Conservation (phyloP, 2,888 invertebrate species). For the Chrysotoxum bicinctum region DNA sequence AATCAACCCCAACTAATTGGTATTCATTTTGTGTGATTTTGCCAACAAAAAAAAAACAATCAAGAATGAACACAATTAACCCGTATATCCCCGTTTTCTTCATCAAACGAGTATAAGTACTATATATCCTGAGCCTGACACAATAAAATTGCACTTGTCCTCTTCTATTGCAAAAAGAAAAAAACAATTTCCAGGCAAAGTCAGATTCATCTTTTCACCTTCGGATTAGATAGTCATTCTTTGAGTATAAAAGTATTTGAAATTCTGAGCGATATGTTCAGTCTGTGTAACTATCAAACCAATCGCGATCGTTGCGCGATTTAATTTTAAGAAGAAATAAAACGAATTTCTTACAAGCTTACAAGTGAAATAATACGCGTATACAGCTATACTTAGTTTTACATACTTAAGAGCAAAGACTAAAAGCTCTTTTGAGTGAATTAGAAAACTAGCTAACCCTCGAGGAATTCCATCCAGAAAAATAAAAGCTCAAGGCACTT, state of each 20-base stretch:
- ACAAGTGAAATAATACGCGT: slow-evolving; percentile 1
- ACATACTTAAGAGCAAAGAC: slow-evolving; percentile 55
- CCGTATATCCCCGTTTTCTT: slow-evolving; percentile 60
- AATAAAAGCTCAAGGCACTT: slow-evolving; percentile 18
- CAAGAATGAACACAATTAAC: slow-evolving; percentile 43
- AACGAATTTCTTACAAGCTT: slow-evolving; percentile 17
- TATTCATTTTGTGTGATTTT: slow-evolving; percentile 39
- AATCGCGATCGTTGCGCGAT: slow-evolving; percentile 64
- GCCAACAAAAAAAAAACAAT: not conserved
- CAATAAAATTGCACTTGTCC: slow-evolving; percentile 45
- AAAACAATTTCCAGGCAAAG: slow-evolving; percentile 30
- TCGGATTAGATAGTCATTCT: slow-evolving; percentile 55
- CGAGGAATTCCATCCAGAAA: slow-evolving; percentile 24
- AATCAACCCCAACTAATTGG: slow-evolving; percentile 57
- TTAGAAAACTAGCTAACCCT: slow-evolving; percentile 58
- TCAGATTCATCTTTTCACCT: slow-evolving; percentile 61
- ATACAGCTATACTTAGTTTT: slow-evolving; percentile 56
- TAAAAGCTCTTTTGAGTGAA: slow-evolving; percentile 71
- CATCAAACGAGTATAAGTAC: too few relatives aligned
- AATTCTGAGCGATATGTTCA: slow-evolving; percentile 52
- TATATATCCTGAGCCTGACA: slow-evolving; percentile 60
- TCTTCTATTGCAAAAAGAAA: slow-evolving; percentile 29
- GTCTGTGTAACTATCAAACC: slow-evolving; percentile 62
- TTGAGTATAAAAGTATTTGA: slow-evolving; percentile 69
- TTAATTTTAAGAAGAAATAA: slow-evolving; percentile 30